These are phyloP conservation scores for Meteorus colon DNA, from an alignment of 2,888 invertebrate genomes.

Conservation along the genomic window DNA sequence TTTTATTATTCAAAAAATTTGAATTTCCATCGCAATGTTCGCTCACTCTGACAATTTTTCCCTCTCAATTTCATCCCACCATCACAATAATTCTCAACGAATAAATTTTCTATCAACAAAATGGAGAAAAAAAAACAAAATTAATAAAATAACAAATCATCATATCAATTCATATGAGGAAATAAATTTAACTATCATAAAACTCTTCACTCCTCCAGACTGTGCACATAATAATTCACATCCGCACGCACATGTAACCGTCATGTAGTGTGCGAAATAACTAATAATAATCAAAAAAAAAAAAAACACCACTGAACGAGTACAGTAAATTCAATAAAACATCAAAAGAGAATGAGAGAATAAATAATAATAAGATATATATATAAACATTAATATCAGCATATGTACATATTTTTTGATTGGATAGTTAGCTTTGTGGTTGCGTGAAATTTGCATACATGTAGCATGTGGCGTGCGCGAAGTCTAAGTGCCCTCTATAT, in stretches of 20 bases:
- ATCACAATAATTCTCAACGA: too few species aligned
- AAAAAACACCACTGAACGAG: background rate
- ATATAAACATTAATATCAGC: background rate
- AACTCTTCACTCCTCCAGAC: constrained; percentile 20
- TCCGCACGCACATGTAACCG: constrained; percentile 25
- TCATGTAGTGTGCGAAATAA: constrained; percentile 23
- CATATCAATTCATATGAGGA: background rate
- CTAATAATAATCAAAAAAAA: background rate
- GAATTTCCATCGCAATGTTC: too few species aligned
- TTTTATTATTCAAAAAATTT: too few species aligned
- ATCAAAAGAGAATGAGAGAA: constrained; percentile 25
- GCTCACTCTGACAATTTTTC: too few species aligned
- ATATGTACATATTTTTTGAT: constrained; percentile 29
- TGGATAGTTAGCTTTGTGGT: constrained; percentile 41
- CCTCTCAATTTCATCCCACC: too few species aligned
- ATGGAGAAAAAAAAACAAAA: background rate
- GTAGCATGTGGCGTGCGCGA: constrained; percentile 50
- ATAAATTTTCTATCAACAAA: background rate
- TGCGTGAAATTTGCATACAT: constrained; percentile 49
- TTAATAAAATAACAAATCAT: background rate
- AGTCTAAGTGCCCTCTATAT: background rate
- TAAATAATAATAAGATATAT: background rate
- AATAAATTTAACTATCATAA: background rate
- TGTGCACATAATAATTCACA: constrained; percentile 33
- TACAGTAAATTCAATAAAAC: background rate